Percentiles rank a stretch among this genome's conserved stretches.
Evolutionary conservation across 2,113 vertebrate genomes (phyloP).

Genomic region (Paedocypris sp.): DNA sequence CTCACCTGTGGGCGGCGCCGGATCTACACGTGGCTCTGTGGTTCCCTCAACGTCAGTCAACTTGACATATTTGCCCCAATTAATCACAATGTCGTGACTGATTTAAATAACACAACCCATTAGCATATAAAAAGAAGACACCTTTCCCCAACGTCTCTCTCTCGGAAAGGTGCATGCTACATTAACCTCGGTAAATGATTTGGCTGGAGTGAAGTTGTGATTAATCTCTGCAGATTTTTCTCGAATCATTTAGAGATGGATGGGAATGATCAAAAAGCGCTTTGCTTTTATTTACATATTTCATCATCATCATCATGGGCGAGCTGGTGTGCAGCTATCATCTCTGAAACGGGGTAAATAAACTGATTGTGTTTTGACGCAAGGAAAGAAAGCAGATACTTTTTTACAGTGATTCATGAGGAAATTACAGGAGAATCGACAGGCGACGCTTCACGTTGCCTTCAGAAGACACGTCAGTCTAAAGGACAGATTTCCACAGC

Average conservation of each 20-base stretch:
- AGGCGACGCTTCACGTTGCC: too few relatives aligned
- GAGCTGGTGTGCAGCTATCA: too few relatives aligned
- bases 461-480: too few relatives aligned
- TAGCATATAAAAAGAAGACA: conserved; percentile 18
- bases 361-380: background rate
- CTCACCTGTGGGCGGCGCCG: too few relatives aligned
- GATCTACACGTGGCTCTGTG: background rate
- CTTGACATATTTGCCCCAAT: conserved; percentile 6
- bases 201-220: conserved; percentile 16
- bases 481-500: too few relatives aligned
- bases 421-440: too few relatives aligned
- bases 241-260: conserved; percentile 34
- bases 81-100: background rate
- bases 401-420: background rate
- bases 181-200: conserved; percentile 35
- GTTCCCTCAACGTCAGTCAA: conserved; percentile 6
- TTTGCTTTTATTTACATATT: conserved; percentile 33
- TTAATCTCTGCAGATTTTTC: conserved; percentile 24
- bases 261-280: conserved; percentile 26
- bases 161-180: conserved; percentile 27
- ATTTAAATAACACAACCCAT: conserved; percentile 3
- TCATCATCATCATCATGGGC: conserved; percentile 24
- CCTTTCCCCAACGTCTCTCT: conserved; percentile 10
- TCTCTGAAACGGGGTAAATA: too few relatives aligned
- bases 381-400: background rate